Evolutionary conservation across 2,113 vertebrate species (phyloP).

Genomic region (Zootoca vivipara): DNA sequence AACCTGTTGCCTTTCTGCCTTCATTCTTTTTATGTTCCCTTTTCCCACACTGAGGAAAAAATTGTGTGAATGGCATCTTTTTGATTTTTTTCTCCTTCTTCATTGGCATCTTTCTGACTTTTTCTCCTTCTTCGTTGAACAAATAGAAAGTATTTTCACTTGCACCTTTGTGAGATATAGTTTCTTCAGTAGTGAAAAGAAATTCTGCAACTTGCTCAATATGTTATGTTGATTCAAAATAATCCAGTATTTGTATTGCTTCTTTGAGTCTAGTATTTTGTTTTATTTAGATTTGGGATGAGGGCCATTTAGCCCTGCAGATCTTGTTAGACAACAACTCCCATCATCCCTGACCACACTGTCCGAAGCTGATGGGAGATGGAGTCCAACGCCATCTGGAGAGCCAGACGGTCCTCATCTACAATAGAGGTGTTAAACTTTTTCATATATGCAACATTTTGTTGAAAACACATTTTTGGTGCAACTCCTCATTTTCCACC

Average conservation of each 20-base stretch:
- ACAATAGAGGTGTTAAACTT: neutral
- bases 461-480: slow-evolving; percentile 31
- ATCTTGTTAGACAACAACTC: no score
- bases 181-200: slow-evolving; percentile 44
- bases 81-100: slow-evolving; percentile 31
- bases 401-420: no score
- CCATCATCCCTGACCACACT: no score
- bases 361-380: no score
- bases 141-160: slow-evolving; percentile 50
- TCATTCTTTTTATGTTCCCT: slow-evolving; percentile 60
- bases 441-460: slow-evolving; percentile 7
- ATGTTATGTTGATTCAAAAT: slow-evolving; percentile 25
- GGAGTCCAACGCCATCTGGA: no score
- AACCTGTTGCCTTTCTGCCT: slow-evolving; percentile 64
- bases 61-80: slow-evolving; percentile 41
- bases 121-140: slow-evolving; percentile 54
- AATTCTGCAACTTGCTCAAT: neutral
- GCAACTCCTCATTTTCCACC: neutral
- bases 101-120: slow-evolving; percentile 44
- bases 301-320: neutral
- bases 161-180: neutral
- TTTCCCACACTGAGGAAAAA: slow-evolving; percentile 53
- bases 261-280: slow-evolving; percentile 28
- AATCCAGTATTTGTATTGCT: slow-evolving; percentile 23
- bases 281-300: slow-evolving; percentile 12